Evolutionary conservation across 2,888 invertebrate species (phyloP).

Genomic region (Opisthograptis luteolata): DNA sequence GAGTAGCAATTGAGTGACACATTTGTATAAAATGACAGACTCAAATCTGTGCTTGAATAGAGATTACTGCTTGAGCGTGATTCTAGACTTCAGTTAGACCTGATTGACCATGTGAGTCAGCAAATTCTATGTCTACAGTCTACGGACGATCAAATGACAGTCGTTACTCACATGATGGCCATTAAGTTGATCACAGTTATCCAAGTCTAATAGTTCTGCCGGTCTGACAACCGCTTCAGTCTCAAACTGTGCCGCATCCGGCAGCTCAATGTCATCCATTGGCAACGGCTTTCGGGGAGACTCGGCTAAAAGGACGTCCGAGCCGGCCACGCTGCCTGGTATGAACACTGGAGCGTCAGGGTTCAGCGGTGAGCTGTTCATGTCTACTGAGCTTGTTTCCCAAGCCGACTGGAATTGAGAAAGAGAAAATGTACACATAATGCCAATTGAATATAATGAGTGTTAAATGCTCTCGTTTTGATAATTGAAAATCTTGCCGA

Average conservation of each 20-base stretch:
- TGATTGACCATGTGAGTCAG: too few species aligned
- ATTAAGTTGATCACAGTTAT: slow-evolving; percentile 81
- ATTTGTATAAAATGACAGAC: too few species aligned
- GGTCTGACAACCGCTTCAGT: slow-evolving; percentile 86
- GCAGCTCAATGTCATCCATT: slow-evolving; percentile 86
- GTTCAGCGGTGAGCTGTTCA: slow-evolving; percentile 92
- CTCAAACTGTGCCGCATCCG: slow-evolving; percentile 86
- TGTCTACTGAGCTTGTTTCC: slow-evolving; percentile 83
- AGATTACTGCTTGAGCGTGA: too few species aligned
- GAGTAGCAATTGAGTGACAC: too few species aligned
- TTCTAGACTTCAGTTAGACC: too few species aligned
- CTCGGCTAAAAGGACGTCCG: slow-evolving; percentile 85
- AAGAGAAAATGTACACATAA: too few species aligned
- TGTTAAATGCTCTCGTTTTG: too few species aligned
- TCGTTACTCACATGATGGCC: slow-evolving; percentile 80
- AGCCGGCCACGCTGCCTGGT: slow-evolving; percentile 83
- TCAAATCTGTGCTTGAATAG: too few species aligned
- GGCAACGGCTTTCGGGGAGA: slow-evolving; percentile 89
- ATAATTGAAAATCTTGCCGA: too few species aligned
- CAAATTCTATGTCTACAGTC: too few species aligned
- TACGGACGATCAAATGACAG: slow-evolving; percentile 27
- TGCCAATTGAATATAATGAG: too few species aligned
- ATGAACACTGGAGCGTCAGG: slow-evolving; percentile 95
- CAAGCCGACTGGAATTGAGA: slow-evolving; percentile 71
- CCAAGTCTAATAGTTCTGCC: slow-evolving; percentile 82